Conservation (phyloP, 1,140 invertebrate species). For the Danaus plexippus region DNA sequence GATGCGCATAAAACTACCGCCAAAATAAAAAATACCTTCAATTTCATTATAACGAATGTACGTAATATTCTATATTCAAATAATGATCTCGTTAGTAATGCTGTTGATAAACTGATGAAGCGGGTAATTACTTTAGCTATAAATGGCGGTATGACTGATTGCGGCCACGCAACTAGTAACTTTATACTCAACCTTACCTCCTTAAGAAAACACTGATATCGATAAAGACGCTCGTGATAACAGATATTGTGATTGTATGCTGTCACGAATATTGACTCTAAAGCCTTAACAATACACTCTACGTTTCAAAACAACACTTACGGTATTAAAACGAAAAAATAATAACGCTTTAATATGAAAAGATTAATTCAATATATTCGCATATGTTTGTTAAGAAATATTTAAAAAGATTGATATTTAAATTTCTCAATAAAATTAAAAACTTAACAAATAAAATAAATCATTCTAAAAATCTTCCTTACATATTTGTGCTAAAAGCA, state of each 20-base stretch:
- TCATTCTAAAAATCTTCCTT: too few species aligned
- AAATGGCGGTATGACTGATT: constrained; percentile 9
- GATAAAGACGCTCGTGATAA: constrained; percentile 17
- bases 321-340: too few species aligned
- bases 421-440: too few species aligned
- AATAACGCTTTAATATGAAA: too few species aligned
- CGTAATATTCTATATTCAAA: neutral
- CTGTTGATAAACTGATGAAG: constrained; percentile 7
- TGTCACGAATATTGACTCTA: too few species aligned
- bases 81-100: neutral
- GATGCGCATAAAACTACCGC: constrained; percentile 30
- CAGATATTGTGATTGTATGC: neutral
- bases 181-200: constrained; percentile 8
- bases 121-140: constrained; percentile 5
- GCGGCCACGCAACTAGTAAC: constrained; percentile 8
- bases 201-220: constrained; percentile 14
- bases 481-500: too few species aligned
- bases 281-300: too few species aligned
- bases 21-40: constrained; percentile 29
- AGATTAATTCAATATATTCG: too few species aligned
- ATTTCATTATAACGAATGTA: constrained; percentile 30
- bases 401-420: too few species aligned
- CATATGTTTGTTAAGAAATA: too few species aligned
- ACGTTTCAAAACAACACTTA: too few species aligned
- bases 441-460: too few species aligned